phyloP scores from a whole-genome alignment of 2,113 vertebrate species.

The Psittacula cyanocephala region DNA sequence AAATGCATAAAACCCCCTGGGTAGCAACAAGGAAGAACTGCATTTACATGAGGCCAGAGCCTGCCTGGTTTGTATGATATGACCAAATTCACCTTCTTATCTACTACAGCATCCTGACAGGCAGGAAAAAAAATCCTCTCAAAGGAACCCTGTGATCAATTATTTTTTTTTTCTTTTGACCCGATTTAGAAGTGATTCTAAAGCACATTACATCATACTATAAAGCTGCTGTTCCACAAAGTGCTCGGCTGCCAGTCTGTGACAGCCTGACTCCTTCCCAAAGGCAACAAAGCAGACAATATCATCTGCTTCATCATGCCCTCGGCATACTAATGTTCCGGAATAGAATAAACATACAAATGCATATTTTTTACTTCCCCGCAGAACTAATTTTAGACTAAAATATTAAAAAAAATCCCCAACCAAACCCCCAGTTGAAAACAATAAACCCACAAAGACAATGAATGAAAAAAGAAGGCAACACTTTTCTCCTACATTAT shows the following conservation, averaged over 20 bases:
- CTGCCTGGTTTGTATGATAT: background rate
- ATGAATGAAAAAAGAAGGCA: background rate
- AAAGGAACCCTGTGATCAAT: background rate
- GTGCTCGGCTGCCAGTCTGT: conserved; percentile 32
- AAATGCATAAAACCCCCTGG: background rate
- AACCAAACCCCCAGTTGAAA: background rate
- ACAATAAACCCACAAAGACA: background rate
- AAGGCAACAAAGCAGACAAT: conserved; percentile 13
- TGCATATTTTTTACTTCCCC: background rate
- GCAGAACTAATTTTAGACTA: background rate
- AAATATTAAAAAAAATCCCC: background rate
- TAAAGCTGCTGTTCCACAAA: conserved; percentile 12
- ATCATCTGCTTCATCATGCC: background rate
- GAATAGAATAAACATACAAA: background rate
- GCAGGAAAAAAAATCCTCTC: background rate
- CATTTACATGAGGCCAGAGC: background rate
- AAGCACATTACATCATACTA: conserved; percentile 17
- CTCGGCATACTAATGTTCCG: conserved; percentile 11
- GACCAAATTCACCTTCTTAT: background rate
- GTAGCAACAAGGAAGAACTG: background rate
- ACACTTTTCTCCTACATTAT: background rate
- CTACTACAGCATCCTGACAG: background rate
- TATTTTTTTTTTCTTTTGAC: background rate
- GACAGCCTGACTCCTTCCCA: conserved; percentile 41
- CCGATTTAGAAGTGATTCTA: background rate